A percentile compares a stretch with the other conserved stretches of the same genome.
These are phyloP conservation scores for Oxyruncus cristatus DNA, from an alignment of 2,113 vertebrate species.

Conservation along the genomic window DNA sequence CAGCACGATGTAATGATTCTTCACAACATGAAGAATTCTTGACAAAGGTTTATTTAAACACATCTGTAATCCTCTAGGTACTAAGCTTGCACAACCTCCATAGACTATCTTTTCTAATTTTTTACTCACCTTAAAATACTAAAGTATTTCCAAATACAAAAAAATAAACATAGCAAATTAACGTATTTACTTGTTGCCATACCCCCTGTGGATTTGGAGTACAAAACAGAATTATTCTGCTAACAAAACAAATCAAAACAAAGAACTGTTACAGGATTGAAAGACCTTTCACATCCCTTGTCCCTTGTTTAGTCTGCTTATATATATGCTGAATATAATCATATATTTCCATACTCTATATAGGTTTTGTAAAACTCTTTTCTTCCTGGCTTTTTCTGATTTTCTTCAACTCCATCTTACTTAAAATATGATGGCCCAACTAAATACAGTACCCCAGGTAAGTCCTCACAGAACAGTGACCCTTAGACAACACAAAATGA, in stretches of 20 bases:
- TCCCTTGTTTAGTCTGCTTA: background rate
- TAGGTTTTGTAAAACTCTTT: background rate
- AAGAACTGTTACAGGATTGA: background rate
- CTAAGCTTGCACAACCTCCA: background rate
- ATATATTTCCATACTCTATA: background rate
- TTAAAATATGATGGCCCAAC: background rate
- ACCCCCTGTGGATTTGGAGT: background rate
- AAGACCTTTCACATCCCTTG: background rate
- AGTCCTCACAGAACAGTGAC: background rate
- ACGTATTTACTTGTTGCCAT: background rate
- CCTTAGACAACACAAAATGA: background rate
- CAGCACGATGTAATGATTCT: too few relatives aligned
- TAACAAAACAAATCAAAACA: background rate
- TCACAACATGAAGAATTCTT: background rate
- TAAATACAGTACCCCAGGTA: background rate
- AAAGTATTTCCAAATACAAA: background rate
- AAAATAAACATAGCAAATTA: fast-evolving
- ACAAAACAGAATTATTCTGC: background rate
- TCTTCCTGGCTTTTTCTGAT: background rate
- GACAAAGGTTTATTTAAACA: background rate
- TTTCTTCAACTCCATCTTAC: background rate
- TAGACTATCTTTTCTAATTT: background rate
- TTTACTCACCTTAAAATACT: background rate
- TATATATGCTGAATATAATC: background rate
- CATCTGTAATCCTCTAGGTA: background rate